These are phyloP conservation scores for Indri indri DNA, from an alignment of 2,113 vertebrate species.

Conservation along the genomic window DNA sequence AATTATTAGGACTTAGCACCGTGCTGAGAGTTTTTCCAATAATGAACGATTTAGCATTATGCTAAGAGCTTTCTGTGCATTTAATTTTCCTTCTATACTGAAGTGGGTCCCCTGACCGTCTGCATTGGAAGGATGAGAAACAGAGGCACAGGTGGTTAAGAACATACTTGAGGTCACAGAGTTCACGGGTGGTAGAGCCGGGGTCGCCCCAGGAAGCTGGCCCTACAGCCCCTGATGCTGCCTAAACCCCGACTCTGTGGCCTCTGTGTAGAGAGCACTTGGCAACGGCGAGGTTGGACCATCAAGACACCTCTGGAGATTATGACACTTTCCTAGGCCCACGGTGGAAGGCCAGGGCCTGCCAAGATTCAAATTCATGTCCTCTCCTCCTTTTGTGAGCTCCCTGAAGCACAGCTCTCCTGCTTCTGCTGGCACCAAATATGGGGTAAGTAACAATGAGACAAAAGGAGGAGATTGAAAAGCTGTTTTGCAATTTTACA, in stretches of 20 bases:
- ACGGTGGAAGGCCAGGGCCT: background rate
- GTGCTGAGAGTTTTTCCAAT: background rate
- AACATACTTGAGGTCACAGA: background rate
- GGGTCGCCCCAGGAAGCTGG: background rate
- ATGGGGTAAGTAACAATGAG: background rate
- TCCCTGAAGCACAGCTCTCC: background rate
- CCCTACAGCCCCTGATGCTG: background rate
- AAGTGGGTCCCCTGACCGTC: background rate
- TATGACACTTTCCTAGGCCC: background rate
- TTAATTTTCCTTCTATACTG: background rate
- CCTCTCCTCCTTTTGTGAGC: background rate
- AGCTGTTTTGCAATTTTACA: background rate
- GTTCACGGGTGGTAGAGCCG: background rate
- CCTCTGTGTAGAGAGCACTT: background rate
- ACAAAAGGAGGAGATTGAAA: background rate
- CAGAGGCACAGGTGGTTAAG: background rate
- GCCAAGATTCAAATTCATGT: fast-evolving
- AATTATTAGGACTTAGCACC: background rate
- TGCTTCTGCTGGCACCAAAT: background rate
- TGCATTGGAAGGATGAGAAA: background rate
- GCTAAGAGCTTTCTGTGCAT: background rate
- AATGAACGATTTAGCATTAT: background rate
- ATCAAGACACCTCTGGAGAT: background rate
- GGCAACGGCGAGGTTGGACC: background rate
- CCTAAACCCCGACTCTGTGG: background rate